Evolutionary conservation across 2,797 vertebrate genomes (phyloP).

Genomic region (Alectoris magna): DNA sequence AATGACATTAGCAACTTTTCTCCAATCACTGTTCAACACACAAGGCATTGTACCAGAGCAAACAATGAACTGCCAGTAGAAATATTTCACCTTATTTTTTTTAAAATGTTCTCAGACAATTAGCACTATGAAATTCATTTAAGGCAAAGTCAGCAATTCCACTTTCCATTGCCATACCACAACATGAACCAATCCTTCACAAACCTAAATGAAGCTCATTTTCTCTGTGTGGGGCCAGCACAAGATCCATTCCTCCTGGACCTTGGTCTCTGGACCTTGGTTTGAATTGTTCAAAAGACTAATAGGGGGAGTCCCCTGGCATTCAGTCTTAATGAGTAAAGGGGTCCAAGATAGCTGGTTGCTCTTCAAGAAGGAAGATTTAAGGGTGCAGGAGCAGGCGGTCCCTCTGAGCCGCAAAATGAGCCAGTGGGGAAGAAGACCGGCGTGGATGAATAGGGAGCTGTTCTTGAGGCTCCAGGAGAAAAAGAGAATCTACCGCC

Average conservation of each 20-base stretch:
- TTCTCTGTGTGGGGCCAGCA: not conserved
- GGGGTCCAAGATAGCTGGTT: too few relatives aligned
- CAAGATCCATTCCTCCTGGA: not conserved
- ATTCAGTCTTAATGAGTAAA: too few relatives aligned
- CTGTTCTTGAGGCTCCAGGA: too few relatives aligned
- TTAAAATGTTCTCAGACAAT: not conserved
- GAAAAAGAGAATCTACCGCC: too few relatives aligned
- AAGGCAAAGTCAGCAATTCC: not conserved
- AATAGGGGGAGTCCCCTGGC: too few relatives aligned
- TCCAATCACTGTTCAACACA: not conserved
- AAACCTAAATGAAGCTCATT: not conserved
- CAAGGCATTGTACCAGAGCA: not conserved
- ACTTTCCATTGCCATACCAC: not conserved
- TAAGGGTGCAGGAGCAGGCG: too few relatives aligned
- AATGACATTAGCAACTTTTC: not conserved
- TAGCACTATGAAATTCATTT: not conserved
- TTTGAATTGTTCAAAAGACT: too few relatives aligned
- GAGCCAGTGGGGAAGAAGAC: too few relatives aligned
- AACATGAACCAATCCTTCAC: not conserved
- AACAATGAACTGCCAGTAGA: not conserved
- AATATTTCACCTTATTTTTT: not conserved
- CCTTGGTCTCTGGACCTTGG: accelerated
- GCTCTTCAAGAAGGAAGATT: too few relatives aligned
- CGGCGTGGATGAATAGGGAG: too few relatives aligned
- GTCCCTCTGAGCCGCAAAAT: too few relatives aligned